Base-by-base conservation (phyloP, 2,888 invertebrate genomes). In the Sinopyrophorus schimmeli region DNA sequence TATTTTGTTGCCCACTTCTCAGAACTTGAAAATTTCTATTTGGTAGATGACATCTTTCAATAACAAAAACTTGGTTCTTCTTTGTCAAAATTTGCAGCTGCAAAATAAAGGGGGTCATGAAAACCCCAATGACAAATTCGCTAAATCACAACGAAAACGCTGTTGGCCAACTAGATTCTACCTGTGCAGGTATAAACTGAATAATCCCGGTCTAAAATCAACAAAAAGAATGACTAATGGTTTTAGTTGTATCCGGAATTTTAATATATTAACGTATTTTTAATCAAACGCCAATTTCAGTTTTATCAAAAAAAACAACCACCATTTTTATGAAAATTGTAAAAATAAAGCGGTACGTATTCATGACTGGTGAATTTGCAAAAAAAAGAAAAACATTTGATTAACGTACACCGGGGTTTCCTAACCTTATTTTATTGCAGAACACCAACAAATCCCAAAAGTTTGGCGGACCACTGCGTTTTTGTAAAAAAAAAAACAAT, bases 31-130 rank as follows among this genome's bases (percentile, higher is more conserved):
- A n/a, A n/a, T n/a, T n/a, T n/a, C n/a, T n/a, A n/a, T n/a, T n/a
- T n/a, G n/a, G n/a, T 18, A 32, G 32, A 32, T 32, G 16, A 18
- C 32, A 32, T 32, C n/a, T 16, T 16, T 17, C 32, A 18, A 32
- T 18, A 32, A 32, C 32, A 32, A 32, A 32, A 16, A 18, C 16
- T 17, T 32, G 32, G 17, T 32, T 17, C n/a, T 23, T 38, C 40
- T 44, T 53, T 53, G 48, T 53, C 38, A 56, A 58, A 56, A 44
- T 52, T 54, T 54, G 58, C 60, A 60, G 60, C 58, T 60, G 60
- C 56, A 59, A 47, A 51, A 43, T 31, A 18, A 30, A 55, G 55
- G 47, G 27, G 52, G 48, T 52, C 55, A 51, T 51, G 48, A 51
- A 38, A 37, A 40, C 50, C 39, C 31, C 47, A 17, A 24, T 38